Percentiles rank a stretch among this genome's conserved stretches.
Conservation (phyloP, 2,797 vertebrate genomes). For the Myripristis jacobus region DNA sequence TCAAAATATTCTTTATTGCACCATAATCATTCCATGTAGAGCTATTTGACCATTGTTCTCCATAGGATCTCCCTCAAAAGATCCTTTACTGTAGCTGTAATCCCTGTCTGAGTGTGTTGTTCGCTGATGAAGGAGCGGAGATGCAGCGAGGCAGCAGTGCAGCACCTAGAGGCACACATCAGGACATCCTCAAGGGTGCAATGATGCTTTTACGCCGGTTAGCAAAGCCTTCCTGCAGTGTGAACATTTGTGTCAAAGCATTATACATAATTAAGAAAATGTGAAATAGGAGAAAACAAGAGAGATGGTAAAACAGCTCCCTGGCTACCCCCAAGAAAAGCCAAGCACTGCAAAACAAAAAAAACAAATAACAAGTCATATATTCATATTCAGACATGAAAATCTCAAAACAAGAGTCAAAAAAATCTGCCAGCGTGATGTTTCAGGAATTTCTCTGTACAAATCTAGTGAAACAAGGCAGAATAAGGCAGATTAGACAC, state of each 20-base stretch:
- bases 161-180: neutral
- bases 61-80: conserved; percentile 8
- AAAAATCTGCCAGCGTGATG: too few species aligned
- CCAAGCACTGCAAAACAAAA: too few species aligned
- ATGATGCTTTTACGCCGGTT: conserved; percentile 6
- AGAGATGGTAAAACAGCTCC: conserved; percentile 13
- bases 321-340: conserved; percentile 33
- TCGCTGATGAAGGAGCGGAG: conserved; percentile 25
- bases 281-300: conserved; percentile 19
- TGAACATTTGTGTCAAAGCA: neutral
- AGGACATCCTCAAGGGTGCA: neutral
- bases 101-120: conserved; percentile 9
- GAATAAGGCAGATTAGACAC: too few species aligned
- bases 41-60: neutral
- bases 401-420: too few species aligned
- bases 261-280: conserved; percentile 35
- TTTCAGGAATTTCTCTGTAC: too few species aligned
- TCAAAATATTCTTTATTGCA: conserved; percentile 30
- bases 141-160: neutral
- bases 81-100: conserved; percentile 21
- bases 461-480: too few species aligned
- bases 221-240: neutral
- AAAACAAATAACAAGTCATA: too few species aligned
- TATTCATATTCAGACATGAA: too few species aligned
- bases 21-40: conserved; percentile 11